Percentiles rank a stretch among this genome's conserved stretches.
Evolutionary conservation across 1,140 invertebrate genomes (phyloP).

Genomic region (Littorina saxatilis): DNA sequence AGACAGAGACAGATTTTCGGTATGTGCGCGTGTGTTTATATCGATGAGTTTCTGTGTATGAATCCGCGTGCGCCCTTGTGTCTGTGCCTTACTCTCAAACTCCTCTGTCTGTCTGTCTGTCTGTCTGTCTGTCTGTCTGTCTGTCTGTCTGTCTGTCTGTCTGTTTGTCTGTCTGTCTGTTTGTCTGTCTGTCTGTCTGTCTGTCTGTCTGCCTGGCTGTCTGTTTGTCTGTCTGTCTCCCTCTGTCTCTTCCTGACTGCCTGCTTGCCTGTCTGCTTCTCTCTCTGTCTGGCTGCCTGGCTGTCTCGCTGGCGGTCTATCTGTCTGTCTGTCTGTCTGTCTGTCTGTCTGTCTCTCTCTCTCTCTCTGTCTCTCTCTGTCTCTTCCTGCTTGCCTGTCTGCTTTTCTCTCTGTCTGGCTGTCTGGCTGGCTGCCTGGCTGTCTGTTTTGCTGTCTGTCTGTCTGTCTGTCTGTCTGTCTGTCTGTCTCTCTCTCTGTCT

Average conservation of each 20-base stretch:
- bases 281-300: background rate
- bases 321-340: background rate
- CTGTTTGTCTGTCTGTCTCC: background rate
- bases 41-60: too few relatives aligned
- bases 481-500: too few relatives aligned
- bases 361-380: background rate
- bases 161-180: background rate
- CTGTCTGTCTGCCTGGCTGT: background rate
- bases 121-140: conserved; percentile 5
- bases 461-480: too few relatives aligned
- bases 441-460: too few relatives aligned
- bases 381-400: background rate
- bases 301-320: background rate
- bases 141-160: background rate
- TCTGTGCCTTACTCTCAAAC: background rate
- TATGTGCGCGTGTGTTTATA: too few relatives aligned
- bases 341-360: background rate
- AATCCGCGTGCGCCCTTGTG: too few relatives aligned
- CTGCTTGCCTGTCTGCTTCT: background rate
- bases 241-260: background rate
- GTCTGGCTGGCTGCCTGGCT: too few relatives aligned
- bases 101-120: conserved; percentile 3
- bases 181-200: background rate
- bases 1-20: too few relatives aligned
- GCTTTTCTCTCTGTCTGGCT: too few relatives aligned